Percentiles rank a stretch among this genome's conserved stretches.
phyloP scores from a whole-genome alignment of 2,113 vertebrate genomes.

The Toxotes chatareus region DNA sequence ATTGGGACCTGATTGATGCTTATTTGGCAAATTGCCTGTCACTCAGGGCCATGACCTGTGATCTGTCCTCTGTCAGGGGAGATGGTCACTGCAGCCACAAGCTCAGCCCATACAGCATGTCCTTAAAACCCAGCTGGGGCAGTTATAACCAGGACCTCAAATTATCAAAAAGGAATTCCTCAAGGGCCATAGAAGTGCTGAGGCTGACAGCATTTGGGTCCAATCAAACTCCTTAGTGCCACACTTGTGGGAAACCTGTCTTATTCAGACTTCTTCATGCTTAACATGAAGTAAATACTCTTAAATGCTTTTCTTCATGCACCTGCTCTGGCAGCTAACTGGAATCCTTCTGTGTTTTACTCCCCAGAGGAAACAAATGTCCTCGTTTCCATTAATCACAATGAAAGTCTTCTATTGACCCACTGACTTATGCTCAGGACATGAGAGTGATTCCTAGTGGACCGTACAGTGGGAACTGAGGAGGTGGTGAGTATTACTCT shows the following conservation, averaged over 20 bases:
- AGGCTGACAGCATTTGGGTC: not conserved
- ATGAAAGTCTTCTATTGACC: constrained; percentile 26
- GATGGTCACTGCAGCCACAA: not conserved
- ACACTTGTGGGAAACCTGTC: not conserved
- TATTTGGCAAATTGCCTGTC: constrained; percentile 33
- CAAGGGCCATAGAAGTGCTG: not conserved
- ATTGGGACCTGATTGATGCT: not conserved
- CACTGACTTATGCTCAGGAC: not conserved
- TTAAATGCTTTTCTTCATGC: not conserved
- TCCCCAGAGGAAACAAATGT: not conserved
- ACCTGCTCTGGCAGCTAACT: not conserved
- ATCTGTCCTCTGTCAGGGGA: constrained; percentile 2
- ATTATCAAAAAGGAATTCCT: not conserved
- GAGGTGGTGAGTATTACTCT: not conserved
- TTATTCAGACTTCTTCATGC: not conserved
- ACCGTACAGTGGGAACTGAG: not conserved
- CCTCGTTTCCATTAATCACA: not conserved
- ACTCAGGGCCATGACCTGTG: constrained; percentile 26
- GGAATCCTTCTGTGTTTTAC: not conserved
- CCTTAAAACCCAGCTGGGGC: constrained; percentile 3
- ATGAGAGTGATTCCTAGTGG: not conserved
- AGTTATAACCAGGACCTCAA: not conserved
- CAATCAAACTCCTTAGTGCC: not conserved
- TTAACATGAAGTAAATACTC: not conserved
- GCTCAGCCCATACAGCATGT: not conserved